Evolutionary conservation across 2,797 vertebrate genomes (phyloP), one percentile per base, ranked within the genome.

Genomic region (Lindbergichthys nudifrons): DNA sequence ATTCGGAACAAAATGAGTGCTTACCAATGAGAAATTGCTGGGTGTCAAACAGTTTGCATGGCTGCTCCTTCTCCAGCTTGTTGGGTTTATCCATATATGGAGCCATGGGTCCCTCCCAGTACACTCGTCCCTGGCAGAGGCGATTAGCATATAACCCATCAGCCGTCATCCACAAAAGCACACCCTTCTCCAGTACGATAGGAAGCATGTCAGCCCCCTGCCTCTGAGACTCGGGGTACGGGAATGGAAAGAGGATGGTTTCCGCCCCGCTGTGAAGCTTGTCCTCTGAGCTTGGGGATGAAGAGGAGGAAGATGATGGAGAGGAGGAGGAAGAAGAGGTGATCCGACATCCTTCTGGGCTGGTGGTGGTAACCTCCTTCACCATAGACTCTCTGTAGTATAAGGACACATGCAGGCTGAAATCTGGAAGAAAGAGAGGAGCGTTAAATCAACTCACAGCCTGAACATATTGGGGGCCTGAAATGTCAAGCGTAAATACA

Each of bases 321-420:
- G 90, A 83, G 14, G 90, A 88, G 7, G 92, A 81, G 2, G 91
- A 71, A 16, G 86, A 79, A 0, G 98, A 97, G 57, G 97, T 95
- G 92, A 99, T 98, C 73, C 95, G 94, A 70, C 98, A 99, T 60
- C 98, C 98, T 63, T 98, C 96, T 0, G 95, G 95, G 74, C 94
- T 97, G 52, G 91, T 93, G 42, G 97, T 97, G 83, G 96, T 98
- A 75, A 97, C 93, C 79, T 99, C 96, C 87, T 96, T 98, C 59
- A 99, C 98, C 87, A 99, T 86, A 56, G 96, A 93, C 79, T 99
- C 97, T 58, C 97, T 96, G 90, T 99, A 99, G 93, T 96, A 99
- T 41, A 99, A 89, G 64, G 96, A 97, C 85, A 99, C 96, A 13
- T 99, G 97, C 61, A 99, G 92, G 5, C 97, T 95, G 82, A 94